Evolutionary conservation across 2,113 vertebrate species (phyloP).

Genomic region (Megalops atlanticus): DNA sequence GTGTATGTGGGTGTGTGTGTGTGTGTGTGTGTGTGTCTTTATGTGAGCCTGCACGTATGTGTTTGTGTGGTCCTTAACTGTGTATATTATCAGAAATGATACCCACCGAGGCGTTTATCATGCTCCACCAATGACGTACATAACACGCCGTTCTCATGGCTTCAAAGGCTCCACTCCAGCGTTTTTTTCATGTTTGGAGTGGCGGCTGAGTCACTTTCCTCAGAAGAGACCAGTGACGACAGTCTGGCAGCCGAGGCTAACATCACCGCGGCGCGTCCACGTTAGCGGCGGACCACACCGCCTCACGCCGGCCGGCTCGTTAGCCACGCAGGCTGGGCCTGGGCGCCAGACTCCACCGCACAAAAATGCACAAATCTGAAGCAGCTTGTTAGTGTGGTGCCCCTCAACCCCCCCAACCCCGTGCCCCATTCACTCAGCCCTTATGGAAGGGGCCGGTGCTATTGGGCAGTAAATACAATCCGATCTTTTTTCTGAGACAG

Average conservation of each 20-base stretch:
- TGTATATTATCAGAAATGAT: not conserved
- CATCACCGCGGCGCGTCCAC: not conserved
- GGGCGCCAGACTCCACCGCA: too few species aligned
- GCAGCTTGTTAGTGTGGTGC: constrained; percentile 34
- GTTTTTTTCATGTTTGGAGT: constrained; percentile 15
- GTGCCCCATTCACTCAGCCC: constrained; percentile 1
- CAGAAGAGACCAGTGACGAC: not conserved
- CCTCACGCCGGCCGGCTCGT: too few species aligned
- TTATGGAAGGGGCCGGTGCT: constrained; percentile 24
- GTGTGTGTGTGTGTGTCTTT: constrained; percentile 18
- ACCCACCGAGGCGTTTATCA: not conserved
- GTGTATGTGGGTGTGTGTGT: constrained; percentile 23
- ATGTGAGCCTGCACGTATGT: not conserved
- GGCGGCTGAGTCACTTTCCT: constrained; percentile 33
- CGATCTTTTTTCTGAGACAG: constrained; percentile 29
- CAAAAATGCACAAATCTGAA: constrained; percentile 30
- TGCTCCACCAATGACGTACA: not conserved
- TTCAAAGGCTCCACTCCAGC: not conserved
- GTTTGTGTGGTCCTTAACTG: constrained; percentile 6
- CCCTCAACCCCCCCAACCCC: not conserved
- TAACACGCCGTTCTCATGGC: not conserved
- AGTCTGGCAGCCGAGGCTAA: not conserved
- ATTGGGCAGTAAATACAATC: constrained; percentile 11
- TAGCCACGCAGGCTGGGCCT: not conserved
- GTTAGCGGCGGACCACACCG: too few species aligned